phyloP scores from a whole-genome alignment of 2,113 vertebrate genomes.

The Corvus moneduloides region DNA sequence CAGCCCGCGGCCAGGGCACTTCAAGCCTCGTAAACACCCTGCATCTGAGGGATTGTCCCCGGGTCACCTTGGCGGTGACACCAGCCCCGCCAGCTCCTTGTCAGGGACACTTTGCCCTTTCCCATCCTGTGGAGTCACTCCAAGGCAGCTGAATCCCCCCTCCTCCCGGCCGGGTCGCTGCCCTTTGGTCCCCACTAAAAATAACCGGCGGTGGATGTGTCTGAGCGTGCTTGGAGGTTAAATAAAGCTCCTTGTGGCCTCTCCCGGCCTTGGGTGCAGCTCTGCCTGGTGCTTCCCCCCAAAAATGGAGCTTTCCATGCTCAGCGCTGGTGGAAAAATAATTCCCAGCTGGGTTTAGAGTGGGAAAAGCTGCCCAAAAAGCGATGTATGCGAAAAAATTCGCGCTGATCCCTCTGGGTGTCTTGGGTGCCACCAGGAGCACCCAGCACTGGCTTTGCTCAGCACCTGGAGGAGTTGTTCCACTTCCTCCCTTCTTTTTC shows the following conservation, averaged over 20 bases:
- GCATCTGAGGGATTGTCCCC: neutral
- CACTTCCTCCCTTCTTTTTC: neutral
- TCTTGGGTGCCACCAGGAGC: neutral
- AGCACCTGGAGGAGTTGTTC: neutral
- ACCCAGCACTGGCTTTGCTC: neutral
- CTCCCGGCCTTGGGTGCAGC: neutral
- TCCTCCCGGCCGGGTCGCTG: neutral
- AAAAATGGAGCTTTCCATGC: neutral
- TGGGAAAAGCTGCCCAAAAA: neutral
- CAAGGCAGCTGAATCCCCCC: neutral
- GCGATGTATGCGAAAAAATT: neutral
- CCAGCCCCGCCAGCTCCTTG: neutral
- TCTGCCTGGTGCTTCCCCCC: neutral
- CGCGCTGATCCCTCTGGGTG: neutral
- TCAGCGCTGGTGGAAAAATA: neutral
- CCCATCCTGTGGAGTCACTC: neutral
- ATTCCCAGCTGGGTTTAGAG: neutral
- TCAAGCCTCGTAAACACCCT: neutral
- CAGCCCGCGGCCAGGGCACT: conserved; percentile 9
- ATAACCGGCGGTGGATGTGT: neutral
- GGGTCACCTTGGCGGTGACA: neutral
- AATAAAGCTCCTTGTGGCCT: neutral
- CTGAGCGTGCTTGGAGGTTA: neutral
- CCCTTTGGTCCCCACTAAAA: conserved; percentile 12
- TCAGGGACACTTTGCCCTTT: neutral